phyloP scores from a whole-genome alignment of 2,113 vertebrate species.

The Petroica traversi region DNA sequence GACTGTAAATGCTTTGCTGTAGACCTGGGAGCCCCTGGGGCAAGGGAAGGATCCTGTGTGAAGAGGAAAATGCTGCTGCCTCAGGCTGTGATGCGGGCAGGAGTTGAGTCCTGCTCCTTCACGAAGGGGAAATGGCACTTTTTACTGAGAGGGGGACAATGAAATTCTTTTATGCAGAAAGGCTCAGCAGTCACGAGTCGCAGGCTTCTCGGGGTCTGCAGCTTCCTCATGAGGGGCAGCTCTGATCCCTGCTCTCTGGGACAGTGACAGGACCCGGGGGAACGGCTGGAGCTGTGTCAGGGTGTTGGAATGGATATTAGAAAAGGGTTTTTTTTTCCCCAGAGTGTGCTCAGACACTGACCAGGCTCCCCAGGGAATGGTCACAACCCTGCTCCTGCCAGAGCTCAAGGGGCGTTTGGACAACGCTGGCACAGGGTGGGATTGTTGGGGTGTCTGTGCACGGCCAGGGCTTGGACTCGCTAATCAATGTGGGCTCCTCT shows the following conservation, averaged over 20 bases:
- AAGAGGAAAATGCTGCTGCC: background rate
- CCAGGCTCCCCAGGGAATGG: background rate
- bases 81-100: background rate
- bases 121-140: fast-evolving
- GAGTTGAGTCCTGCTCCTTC: fast-evolving
- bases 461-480: too few species aligned
- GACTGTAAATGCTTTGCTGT: background rate
- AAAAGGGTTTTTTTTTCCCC: background rate
- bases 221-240: background rate
- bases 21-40: background rate
- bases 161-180: background rate
- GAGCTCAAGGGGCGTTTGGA: background rate
- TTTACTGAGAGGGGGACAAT: too few species aligned
- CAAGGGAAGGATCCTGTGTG: background rate
- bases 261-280: background rate
- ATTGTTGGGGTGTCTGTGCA: background rate
- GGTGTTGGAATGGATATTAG: background rate
- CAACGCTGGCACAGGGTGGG: background rate
- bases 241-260: background rate
- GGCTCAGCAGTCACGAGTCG: fast-evolving
- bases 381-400: background rate
- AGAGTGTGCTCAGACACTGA: background rate
- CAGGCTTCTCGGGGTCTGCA: background rate
- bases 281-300: background rate
- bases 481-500: background rate